Evolutionary conservation across 2,888 invertebrate species (phyloP).

Genomic region (Cosmorhoe ocellata): DNA sequence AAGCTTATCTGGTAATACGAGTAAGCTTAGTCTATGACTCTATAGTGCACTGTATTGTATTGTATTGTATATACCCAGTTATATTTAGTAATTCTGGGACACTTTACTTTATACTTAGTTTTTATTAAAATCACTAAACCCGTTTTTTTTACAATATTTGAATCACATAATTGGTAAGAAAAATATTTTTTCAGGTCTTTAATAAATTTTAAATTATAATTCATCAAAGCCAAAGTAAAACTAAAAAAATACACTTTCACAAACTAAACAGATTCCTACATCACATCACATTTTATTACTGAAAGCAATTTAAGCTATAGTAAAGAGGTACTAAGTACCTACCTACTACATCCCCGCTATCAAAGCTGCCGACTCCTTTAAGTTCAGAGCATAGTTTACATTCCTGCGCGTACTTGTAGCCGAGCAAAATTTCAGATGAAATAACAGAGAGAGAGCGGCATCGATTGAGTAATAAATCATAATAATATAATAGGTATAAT

Average conservation of each 20-base stretch:
- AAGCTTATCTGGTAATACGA: conserved; percentile 7
- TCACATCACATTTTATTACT: conserved; percentile 1
- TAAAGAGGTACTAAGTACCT: conserved; percentile 2
- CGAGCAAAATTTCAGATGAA: conserved; percentile 64
- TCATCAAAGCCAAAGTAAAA: too few species aligned
- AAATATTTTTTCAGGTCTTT: too few species aligned
- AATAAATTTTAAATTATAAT: too few species aligned
- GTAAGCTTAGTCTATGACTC: not conserved
- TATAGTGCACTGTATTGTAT: too few species aligned
- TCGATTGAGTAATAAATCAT: conserved; percentile 79
- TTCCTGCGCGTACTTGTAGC: conserved; percentile 56
- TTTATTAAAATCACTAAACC: too few species aligned
- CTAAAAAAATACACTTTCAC: not conserved
- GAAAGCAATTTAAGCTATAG: conserved; percentile 10
- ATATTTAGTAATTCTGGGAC: too few species aligned
- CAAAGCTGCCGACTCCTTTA: conserved; percentile 70
- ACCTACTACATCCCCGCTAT: conserved; percentile 37
- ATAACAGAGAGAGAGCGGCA: conserved; percentile 60
- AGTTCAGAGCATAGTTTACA: conserved; percentile 66
- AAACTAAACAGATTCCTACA: not conserved
- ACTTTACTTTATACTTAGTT: too few species aligned
- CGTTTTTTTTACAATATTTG: too few species aligned
- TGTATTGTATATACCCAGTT: too few species aligned
- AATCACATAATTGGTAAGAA: too few species aligned
- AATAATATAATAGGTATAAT: conserved; percentile 74